Base-by-base conservation (phyloP, 2,888 invertebrate species). In the Phorcus lineatus region DNA sequence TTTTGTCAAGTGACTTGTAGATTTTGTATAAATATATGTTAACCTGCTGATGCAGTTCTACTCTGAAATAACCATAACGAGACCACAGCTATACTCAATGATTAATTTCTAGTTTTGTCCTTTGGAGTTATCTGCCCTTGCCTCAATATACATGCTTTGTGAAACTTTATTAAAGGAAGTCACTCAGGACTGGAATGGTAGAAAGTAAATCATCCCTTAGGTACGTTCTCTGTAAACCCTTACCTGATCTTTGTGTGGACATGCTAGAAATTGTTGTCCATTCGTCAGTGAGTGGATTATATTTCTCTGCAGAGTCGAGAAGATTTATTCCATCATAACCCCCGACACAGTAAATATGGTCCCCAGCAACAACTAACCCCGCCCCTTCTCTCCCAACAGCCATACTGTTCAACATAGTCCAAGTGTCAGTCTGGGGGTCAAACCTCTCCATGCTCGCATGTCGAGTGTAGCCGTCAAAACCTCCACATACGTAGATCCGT, bases 241-340 rank as follows among this genome's bases (percentile, higher is more conserved):
- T 80, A 92, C 92, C 92, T 83, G 92, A 92, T 79, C 93, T 84
- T 74, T 90, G 88, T 47, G 90, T 91, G 16, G 89, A 85, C 92
- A 93, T 92, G n/a, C 90, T 88, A n/a, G 89, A 83, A 67, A 92
- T 90, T 52, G 86, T 83, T 17, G 87, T 86, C 92, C 92, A 93
- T 76, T 88, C 86, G 47, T 88, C 87, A 6, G 88, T 87, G 28
- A 84, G 80, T n/a, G 90, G 89, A 78, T 92, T 90, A 82, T 89
- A 92, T 78, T 86, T 87, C 82, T 92, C 92, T 47, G 91, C 92
- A 7, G 92, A 89, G 80, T 92, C 90, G 19, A 93, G 86, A 28
- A 92, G 87, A 80, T 91, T 91, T n/a, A 90, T 87, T 0, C 92
- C 92, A 85, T 93, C 92, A 81, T 92, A 93, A 55, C 91, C 92